These are phyloP conservation scores for Petaurus breviceps DNA, from an alignment of 2,113 vertebrate species.

Conservation along the genomic window DNA sequence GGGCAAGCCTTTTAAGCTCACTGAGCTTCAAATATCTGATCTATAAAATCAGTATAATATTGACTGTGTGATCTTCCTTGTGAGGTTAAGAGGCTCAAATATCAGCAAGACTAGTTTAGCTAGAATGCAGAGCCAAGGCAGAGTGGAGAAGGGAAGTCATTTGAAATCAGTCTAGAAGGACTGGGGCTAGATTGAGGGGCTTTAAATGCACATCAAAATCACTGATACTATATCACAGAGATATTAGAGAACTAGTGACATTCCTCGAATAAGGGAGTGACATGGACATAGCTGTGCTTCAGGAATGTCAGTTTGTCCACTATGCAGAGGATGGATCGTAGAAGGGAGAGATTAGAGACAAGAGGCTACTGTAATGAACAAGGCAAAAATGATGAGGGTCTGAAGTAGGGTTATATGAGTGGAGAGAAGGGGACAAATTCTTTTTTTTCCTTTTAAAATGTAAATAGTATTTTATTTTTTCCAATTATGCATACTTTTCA, in stretches of 20 bases:
- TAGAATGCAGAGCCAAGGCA: background rate
- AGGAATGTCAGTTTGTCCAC: background rate
- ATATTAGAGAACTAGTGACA: background rate
- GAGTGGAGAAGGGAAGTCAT: background rate
- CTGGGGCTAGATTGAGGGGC: background rate
- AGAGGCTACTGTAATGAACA: background rate
- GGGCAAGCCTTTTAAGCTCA: background rate
- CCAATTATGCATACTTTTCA: background rate
- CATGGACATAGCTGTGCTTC: background rate
- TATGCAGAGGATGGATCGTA: background rate
- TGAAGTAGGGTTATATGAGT: background rate
- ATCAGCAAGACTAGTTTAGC: background rate
- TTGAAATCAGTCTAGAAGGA: background rate
- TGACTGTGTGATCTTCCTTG: background rate
- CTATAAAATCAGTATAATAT: no score
- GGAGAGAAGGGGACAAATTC: background rate
- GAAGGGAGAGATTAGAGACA: background rate
- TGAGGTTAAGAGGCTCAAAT: background rate
- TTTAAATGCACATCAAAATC: background rate
- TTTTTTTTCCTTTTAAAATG: background rate
- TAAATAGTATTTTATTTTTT: background rate
- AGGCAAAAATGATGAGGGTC: background rate
- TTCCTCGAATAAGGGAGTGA: background rate
- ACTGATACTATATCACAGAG: background rate
- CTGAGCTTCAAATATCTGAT: background rate